A percentile compares a stretch with the other conserved stretches of the same genome.
Evolutionary conservation across 2,797 vertebrate genomes (phyloP).

Genomic region (Falco biarmicus): DNA sequence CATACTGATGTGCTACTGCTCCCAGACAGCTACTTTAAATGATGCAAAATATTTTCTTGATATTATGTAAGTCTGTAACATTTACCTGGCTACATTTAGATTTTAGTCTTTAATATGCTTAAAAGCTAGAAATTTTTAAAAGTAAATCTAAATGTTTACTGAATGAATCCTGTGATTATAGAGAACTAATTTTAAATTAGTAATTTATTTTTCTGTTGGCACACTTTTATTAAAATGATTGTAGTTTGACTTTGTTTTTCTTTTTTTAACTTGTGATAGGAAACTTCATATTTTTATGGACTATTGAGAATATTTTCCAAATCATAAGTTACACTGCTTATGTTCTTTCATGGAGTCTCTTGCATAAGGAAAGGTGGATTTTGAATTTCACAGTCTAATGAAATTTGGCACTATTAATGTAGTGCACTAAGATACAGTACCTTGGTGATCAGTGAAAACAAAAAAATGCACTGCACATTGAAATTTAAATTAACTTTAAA

Average conservation of each 20-base stretch:
- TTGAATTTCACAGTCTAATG: not conserved
- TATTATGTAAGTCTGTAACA: not conserved
- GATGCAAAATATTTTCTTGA: not conserved
- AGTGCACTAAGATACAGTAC: not conserved
- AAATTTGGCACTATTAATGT: not conserved
- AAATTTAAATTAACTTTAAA: not conserved
- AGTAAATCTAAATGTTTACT: not conserved
- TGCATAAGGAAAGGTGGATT: not conserved
- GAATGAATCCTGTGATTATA: not conserved
- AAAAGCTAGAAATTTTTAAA: not conserved
- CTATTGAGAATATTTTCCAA: not conserved
- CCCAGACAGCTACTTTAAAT: not conserved
- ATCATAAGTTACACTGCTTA: not conserved
- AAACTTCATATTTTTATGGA: not conserved
- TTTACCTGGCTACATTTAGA: not conserved
- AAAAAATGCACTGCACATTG: fast-evolving
- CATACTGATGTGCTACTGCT: not conserved
- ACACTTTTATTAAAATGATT: fast-evolving
- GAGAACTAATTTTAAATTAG: not conserved
- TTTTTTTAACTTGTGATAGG: not conserved
- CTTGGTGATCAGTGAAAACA: not conserved
- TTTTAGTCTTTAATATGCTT: not conserved
- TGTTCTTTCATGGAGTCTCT: not conserved
- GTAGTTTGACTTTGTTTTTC: not conserved
- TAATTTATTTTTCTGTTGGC: not conserved